Evolutionary conservation across 1,140 invertebrate genomes (phyloP).

Genomic region (Drosophila rufa): DNA sequence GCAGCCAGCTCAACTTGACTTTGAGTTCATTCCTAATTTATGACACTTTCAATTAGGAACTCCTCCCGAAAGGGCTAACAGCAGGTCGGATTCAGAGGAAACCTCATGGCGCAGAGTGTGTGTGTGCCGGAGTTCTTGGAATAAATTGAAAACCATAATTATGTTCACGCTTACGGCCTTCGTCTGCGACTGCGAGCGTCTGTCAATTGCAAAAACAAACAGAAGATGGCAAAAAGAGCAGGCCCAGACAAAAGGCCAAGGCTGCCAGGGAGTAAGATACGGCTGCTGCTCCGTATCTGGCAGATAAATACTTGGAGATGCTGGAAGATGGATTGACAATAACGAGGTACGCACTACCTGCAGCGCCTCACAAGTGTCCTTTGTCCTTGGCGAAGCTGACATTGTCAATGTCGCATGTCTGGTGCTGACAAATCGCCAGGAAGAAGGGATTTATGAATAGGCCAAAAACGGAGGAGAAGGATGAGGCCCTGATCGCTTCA

Average conservation of each 20-base stretch:
- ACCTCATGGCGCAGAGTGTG: constrained; percentile 13
- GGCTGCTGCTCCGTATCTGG: constrained; percentile 8
- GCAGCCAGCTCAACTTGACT: constrained; percentile 58
- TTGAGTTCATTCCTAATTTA: constrained; percentile 56
- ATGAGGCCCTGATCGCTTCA: constrained; percentile 70
- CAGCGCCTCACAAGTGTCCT: constrained; percentile 33
- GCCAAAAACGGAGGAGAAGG: constrained; percentile 35
- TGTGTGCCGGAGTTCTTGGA: constrained; percentile 54
- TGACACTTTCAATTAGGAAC: constrained; percentile 61
- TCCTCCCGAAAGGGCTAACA: constrained; percentile 49
- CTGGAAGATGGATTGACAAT: constrained; percentile 56
- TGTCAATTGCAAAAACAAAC: constrained; percentile 72
- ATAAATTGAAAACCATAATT: constrained; percentile 78
- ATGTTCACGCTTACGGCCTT: constrained; percentile 68
- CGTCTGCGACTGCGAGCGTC: constrained; percentile 24
- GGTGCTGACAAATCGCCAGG: constrained; percentile 74
- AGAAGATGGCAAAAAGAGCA: constrained; percentile 58
- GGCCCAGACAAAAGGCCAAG: constrained; percentile 30
- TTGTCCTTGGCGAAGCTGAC: constrained; percentile 50
- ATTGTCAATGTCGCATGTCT: constrained; percentile 60
- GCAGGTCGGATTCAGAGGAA: constrained; percentile 56
- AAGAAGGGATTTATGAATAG: constrained; percentile 70
- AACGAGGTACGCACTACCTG: constrained; percentile 51
- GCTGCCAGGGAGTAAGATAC: constrained; percentile 3
- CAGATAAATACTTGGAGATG: constrained; percentile 31